A percentile compares a stretch with the other conserved stretches of the same genome.
Evolutionary conservation across 2,113 vertebrate genomes (phyloP).

Genomic region (Psophia crepitans): DNA sequence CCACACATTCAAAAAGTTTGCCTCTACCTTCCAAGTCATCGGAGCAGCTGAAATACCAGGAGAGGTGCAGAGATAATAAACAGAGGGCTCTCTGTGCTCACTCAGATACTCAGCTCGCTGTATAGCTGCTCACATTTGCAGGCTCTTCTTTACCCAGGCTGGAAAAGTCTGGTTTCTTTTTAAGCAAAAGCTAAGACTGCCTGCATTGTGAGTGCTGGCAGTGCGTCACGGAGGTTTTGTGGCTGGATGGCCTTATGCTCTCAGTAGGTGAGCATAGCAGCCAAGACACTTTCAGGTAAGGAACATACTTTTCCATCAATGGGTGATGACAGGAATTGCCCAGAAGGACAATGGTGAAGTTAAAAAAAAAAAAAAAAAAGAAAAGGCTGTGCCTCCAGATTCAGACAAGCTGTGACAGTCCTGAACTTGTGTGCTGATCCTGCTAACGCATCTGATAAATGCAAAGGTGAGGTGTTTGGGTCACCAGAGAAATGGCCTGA

Average conservation of each 20-base stretch:
- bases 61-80: neutral
- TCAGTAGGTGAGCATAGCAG: neutral
- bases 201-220: neutral
- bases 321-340: neutral
- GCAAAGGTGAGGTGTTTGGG: neutral
- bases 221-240: neutral
- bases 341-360: neutral
- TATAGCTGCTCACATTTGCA: neutral
- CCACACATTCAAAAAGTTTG: neutral
- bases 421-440: neutral
- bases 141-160: neutral
- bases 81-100: neutral
- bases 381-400: neutral
- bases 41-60: neutral
- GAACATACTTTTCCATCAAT: neutral
- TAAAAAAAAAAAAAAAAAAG: neutral
- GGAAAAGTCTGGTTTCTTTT: neutral
- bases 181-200: neutral
- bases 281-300: neutral
- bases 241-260: neutral
- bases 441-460: fast-evolving
- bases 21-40: neutral
- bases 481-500: neutral
- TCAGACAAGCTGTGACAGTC: neutral
- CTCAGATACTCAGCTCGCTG: neutral